A percentile compares a stretch with the other conserved stretches of the same genome.
These are phyloP conservation scores for Lanius ludovicianus DNA, from an alignment of 2,113 vertebrate genomes.

Conservation along the genomic window DNA sequence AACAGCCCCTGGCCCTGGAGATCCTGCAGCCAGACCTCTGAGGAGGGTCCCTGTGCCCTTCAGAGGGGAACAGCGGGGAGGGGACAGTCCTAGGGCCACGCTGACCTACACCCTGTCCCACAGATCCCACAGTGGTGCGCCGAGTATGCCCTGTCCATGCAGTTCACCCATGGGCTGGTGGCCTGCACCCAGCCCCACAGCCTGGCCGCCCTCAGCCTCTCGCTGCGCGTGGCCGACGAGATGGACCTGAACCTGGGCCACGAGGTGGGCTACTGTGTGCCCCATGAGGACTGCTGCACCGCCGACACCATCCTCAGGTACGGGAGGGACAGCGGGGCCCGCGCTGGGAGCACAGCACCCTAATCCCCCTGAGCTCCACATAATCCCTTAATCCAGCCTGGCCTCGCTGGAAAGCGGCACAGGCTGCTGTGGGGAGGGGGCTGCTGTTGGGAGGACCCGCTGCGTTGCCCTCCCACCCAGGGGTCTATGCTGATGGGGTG, in stretches of 20 bases:
- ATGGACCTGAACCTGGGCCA: slow-evolving; percentile 96
- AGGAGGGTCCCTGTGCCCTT: background rate
- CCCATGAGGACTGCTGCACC: slow-evolving; percentile 91
- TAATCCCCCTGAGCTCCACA: background rate
- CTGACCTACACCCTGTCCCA: rapidly evolving
- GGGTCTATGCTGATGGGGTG: rapidly evolving
- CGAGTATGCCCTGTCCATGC: slow-evolving; percentile 86
- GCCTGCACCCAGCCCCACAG: slow-evolving; percentile 88
- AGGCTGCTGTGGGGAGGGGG: background rate
- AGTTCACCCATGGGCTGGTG: slow-evolving; percentile 85
- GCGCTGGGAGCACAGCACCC: rapidly evolving
- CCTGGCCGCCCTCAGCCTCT: slow-evolving; percentile 86
- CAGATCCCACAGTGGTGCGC: slow-evolving; percentile 97
- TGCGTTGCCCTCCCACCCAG: rapidly evolving
- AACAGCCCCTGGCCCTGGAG: background rate
- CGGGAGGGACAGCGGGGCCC: rapidly evolving
- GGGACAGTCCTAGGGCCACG: rapidly evolving
- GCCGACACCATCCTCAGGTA: slow-evolving; percentile 91
- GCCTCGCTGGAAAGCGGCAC: rapidly evolving
- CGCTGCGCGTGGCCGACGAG: slow-evolving; percentile 90
- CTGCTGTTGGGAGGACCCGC: rapidly evolving
- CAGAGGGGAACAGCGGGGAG: rapidly evolving
- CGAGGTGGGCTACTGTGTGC: slow-evolving; percentile 91
- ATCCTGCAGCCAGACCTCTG: background rate
- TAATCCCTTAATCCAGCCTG: slow-evolving; percentile 47